A percentile compares a stretch with the other conserved stretches of the same genome.
Conservation (phyloP, 2,113 vertebrate genomes). For the Glaucidium brasilianum region DNA sequence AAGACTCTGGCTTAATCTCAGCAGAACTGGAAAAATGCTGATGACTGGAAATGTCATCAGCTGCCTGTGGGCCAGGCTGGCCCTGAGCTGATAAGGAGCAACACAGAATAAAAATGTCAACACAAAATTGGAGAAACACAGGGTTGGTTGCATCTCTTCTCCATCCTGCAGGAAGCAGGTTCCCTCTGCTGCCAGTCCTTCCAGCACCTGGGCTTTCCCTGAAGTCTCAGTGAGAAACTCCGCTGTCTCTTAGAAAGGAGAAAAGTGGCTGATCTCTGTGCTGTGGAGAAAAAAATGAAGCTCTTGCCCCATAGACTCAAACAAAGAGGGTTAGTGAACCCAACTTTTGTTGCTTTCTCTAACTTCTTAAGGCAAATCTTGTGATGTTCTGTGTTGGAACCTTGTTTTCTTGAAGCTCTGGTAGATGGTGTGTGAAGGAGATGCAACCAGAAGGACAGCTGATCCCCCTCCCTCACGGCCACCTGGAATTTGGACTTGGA, state of each 20-base stretch:
- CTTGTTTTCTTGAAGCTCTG: background rate
- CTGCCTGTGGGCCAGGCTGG: conserved; percentile 36
- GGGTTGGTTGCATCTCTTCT: background rate
- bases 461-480: background rate
- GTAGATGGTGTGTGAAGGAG: background rate
- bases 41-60: conserved; percentile 17
- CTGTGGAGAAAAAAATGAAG: background rate
- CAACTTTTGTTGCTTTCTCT: background rate
- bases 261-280: background rate
- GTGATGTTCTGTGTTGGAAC: background rate
- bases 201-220: background rate
- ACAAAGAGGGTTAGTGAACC: background rate
- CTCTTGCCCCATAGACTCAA: background rate
- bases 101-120: conserved; percentile 24
- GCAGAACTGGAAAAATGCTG: background rate
- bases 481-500: background rate
- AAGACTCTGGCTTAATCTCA: background rate
- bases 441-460: background rate
- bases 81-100: conserved; percentile 47
- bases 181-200: background rate
- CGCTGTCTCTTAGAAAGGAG: background rate
- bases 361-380: background rate
- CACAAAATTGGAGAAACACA: background rate
- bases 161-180: background rate
- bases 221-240: background rate